Conservation (phyloP, 2,888 invertebrate genomes). For the Alentia gelatinosa region DNA sequence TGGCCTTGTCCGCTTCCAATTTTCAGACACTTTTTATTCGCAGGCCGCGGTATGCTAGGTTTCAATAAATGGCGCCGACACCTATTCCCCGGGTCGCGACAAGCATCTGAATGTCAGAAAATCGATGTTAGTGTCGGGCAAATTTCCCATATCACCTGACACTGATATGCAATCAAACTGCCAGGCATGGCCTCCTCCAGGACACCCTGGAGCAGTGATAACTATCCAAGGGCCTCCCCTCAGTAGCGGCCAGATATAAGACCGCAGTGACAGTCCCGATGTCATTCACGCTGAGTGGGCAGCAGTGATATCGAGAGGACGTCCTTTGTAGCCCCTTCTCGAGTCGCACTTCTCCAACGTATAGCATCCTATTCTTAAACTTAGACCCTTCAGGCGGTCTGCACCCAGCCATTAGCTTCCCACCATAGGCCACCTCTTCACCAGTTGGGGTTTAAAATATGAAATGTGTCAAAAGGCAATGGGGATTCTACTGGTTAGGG, state of each 20-base stretch:
- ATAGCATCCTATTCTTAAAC: neutral
- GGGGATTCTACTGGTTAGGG: neutral
- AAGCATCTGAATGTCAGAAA: constrained; percentile 24
- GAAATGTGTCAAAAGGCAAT: neutral
- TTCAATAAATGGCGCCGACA: constrained; percentile 6
- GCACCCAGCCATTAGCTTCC: neutral
- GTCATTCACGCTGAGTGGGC: neutral
- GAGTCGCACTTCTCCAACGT: neutral
- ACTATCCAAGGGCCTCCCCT: neutral
- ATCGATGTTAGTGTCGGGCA: neutral
- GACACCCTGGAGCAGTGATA: neutral
- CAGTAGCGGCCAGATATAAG: neutral
- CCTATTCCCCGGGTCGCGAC: neutral
- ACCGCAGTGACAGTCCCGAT: neutral
- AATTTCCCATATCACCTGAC: constrained; percentile 40
- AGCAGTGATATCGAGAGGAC: neutral
- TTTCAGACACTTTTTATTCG: neutral
- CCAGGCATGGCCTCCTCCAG: neutral
- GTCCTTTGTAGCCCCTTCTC: neutral
- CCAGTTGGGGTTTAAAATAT: neutral
- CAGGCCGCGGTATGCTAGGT: neutral
- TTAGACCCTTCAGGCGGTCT: neutral
- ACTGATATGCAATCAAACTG: constrained; percentile 35
- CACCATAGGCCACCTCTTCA: neutral
- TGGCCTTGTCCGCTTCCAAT: neutral